A percentile compares a stretch with the other conserved stretches of the same genome.
Conservation (phyloP, 1,140 invertebrate genomes). For the Bombus superbus region DNA sequence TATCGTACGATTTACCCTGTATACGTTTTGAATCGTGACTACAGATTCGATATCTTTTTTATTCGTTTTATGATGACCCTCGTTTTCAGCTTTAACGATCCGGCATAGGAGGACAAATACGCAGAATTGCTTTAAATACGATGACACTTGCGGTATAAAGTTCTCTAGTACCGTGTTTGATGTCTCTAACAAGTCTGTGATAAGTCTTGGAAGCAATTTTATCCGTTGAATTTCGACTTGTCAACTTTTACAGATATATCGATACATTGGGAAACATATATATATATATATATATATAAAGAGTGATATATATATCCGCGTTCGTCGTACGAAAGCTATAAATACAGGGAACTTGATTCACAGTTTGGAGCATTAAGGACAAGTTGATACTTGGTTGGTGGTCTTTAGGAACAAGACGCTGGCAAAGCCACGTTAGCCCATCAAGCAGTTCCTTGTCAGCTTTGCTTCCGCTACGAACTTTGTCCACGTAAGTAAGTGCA, state of each 20-base stretch:
- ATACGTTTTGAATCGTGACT: too few species aligned
- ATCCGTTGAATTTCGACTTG: neutral
- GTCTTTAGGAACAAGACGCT: constrained; percentile 40
- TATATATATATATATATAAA: too few species aligned
- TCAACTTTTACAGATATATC: neutral
- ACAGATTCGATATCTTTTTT: too few species aligned
- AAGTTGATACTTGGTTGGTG: constrained; percentile 28
- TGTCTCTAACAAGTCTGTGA: too few species aligned
- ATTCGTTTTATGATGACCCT: too few species aligned
- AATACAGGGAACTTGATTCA: constrained; percentile 6
- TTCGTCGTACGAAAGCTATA: neutral
- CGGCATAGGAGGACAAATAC: too few species aligned
- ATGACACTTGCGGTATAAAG: too few species aligned
- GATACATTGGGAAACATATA: fast-evolving
- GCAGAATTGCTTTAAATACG: too few species aligned
- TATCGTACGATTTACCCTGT: too few species aligned
- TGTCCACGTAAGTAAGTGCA: neutral
- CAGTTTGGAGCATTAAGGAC: constrained; percentile 46
- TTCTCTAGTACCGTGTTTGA: too few species aligned
- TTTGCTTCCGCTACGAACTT: constrained; percentile 21
- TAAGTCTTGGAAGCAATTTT: too few species aligned
- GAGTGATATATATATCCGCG: neutral
- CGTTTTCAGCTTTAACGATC: too few species aligned
- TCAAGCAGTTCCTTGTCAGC: constrained; percentile 58
- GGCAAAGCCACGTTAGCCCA: constrained; percentile 46